These are phyloP conservation scores for Nyctalus aviator DNA, from an alignment of 2,797 vertebrate genomes.

Conservation along the genomic window DNA sequence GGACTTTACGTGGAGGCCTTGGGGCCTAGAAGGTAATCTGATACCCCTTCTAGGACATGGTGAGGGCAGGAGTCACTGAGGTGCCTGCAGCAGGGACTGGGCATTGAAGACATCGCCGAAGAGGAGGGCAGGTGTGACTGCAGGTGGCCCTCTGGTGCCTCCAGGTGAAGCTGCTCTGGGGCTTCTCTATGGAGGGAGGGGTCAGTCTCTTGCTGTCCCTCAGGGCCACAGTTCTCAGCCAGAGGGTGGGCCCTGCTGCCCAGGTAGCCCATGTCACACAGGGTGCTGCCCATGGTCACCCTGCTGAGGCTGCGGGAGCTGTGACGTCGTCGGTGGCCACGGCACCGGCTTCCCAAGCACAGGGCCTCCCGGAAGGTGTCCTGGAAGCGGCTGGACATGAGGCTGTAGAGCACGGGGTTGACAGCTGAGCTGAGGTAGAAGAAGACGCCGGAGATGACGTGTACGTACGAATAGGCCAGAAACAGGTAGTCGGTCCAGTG, in stretches of 20 bases:
- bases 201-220: not conserved
- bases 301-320: constrained; percentile 91
- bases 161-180: not conserved
- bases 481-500: constrained; percentile 88
- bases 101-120: not conserved
- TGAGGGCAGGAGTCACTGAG: not conserved
- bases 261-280: constrained; percentile 87
- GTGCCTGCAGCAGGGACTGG: not conserved
- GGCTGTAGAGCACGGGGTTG: constrained; percentile 96
- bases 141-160: not conserved
- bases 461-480: constrained; percentile 92
- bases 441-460: constrained; percentile 94
- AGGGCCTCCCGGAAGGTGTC: constrained; percentile 96
- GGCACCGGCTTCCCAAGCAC: constrained; percentile 83
- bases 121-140: not conserved
- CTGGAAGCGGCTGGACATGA: constrained; percentile 96
- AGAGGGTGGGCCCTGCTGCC: constrained; percentile 78
- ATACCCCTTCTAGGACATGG: not conserved
- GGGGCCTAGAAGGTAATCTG: not conserved
- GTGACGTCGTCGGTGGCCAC: constrained; percentile 70
- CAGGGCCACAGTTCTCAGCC: not conserved
- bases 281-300: constrained; percentile 90
- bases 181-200: not conserved
- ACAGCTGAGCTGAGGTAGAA: constrained; percentile 96
- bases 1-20: not conserved